Percentiles rank a stretch among this genome's conserved stretches.
Conservation (phyloP, 2,113 vertebrate genomes). For the Ariopsis seemanni region DNA sequence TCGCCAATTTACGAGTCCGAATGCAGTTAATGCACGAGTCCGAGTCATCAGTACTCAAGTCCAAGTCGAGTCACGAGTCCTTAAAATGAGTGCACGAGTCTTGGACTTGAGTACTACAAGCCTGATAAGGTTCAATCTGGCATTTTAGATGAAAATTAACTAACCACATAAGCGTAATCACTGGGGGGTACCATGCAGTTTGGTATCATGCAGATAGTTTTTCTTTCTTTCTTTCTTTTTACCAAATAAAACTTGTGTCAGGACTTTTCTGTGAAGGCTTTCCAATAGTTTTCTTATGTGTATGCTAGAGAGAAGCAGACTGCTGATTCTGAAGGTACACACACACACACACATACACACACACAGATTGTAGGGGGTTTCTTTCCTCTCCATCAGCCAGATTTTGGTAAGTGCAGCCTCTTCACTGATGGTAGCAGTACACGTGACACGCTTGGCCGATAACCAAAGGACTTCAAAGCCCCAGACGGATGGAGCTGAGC, state of each 20-base stretch:
- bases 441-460: constrained; percentile 49
- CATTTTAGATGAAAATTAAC: neutral
- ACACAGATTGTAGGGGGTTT: constrained; percentile 10
- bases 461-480: constrained; percentile 55
- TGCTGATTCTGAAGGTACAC: constrained; percentile 14
- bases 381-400: constrained; percentile 37
- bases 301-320: neutral
- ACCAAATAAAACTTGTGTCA: neutral
- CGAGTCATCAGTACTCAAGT: too few species aligned
- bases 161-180: too few species aligned
- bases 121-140: neutral
- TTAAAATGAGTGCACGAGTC: too few species aligned
- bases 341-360: neutral
- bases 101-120: too few species aligned
- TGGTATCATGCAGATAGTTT: neutral
- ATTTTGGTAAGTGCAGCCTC: constrained; percentile 26
- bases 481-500: constrained; percentile 40
- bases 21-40: too few species aligned
- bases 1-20: too few species aligned
- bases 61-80: too few species aligned
- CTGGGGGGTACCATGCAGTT: too few species aligned
- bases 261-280: neutral
- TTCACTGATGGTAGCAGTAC: constrained; percentile 56
- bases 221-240: neutral
- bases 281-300: neutral